Base-by-base conservation (phyloP, 1,140 invertebrate genomes). In the Zaprionus inermis region DNA sequence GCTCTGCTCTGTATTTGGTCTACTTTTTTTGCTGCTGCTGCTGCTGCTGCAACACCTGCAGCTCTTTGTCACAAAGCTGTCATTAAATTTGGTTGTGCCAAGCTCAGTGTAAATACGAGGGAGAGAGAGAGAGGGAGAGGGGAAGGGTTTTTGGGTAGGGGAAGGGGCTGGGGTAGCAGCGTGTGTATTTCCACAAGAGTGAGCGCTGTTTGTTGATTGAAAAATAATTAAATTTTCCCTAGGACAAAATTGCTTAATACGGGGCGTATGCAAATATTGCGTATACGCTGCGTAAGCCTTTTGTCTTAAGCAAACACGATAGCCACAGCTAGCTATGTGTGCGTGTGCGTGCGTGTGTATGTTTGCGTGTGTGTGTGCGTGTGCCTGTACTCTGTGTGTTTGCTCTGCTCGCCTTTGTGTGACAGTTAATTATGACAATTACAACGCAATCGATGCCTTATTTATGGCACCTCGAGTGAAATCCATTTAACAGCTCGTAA, bases 171-270 rank as follows among this genome's bases (percentile, higher is more conserved):
- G n/a, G n/a, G n/a, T n/a, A n/a, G 51, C 3, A 38, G 36, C 5
- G 14, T 38, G 36, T 41, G 38, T 44, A 44, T 16, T 44, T 16
- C 38, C n/a, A n/a, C 10, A 5, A 20, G 44, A 46, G 10, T 46
- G 38, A 44, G 38, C 30, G 30, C 38, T 78, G 72, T 65, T 65
- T 75, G 76, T 78, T 78, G 76, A 78, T 78, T 78, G 76, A 78
- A 78, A 78, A 78, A 75, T 78, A 78, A 78, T 78, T 75, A 75
- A 78, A 78, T 78, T 78, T 77, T 77, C 46, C 30, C 55, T 54
- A 41, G 57, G 38, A 54, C 65, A 52, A 58, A 74, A 70, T 64
- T 74, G 72, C 41, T 74, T 70, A 69, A 73, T 70, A 58, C 11
- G 59, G 30, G 54, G 34, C 46, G 51, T 64, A 56, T 32, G 58